Evolutionary conservation across 1,140 invertebrate species (phyloP).

Genomic region (Pygmarrhopalites habei): DNA sequence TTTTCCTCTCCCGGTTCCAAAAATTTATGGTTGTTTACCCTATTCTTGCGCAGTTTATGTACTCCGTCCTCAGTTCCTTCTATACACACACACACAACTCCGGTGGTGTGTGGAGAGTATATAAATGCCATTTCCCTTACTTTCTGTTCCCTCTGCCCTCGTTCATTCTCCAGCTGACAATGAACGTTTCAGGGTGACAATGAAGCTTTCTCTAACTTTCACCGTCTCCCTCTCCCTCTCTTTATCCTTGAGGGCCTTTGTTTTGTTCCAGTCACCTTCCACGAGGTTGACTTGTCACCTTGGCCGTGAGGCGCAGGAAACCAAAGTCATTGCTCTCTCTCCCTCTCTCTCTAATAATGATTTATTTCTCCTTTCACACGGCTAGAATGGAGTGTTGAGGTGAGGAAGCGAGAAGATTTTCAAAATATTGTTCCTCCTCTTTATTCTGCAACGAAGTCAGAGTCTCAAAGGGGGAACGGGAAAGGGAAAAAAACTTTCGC

Average conservation of each 20-base stretch:
- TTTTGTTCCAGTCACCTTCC: neutral
- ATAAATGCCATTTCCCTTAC: too few relatives aligned
- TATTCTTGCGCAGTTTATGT: too few relatives aligned
- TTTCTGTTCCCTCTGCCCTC: too few relatives aligned
- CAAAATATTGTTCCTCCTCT: neutral
- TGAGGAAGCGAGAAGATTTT: neutral
- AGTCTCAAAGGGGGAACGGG: too few relatives aligned
- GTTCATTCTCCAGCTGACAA: too few relatives aligned
- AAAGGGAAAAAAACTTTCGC: too few relatives aligned
- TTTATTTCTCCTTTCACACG: neutral
- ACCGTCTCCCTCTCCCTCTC: neutral
- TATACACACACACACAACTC: too few relatives aligned
- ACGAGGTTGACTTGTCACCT: constrained; percentile 1
- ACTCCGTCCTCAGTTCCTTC: too few relatives aligned
- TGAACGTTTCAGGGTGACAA: constrained; percentile 2
- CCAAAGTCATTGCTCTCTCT: neutral
- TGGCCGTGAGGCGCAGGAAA: too few relatives aligned
- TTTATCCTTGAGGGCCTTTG: neutral
- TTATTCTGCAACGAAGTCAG: neutral
- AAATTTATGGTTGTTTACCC: too few relatives aligned
- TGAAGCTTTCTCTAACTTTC: neutral
- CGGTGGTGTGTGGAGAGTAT: too few relatives aligned
- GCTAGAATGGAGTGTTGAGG: neutral
- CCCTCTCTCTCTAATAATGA: neutral
- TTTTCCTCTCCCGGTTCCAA: too few relatives aligned